Evolutionary conservation across 1,140 invertebrate species (phyloP).

Genomic region (Macrocentrus cingulum): DNA sequence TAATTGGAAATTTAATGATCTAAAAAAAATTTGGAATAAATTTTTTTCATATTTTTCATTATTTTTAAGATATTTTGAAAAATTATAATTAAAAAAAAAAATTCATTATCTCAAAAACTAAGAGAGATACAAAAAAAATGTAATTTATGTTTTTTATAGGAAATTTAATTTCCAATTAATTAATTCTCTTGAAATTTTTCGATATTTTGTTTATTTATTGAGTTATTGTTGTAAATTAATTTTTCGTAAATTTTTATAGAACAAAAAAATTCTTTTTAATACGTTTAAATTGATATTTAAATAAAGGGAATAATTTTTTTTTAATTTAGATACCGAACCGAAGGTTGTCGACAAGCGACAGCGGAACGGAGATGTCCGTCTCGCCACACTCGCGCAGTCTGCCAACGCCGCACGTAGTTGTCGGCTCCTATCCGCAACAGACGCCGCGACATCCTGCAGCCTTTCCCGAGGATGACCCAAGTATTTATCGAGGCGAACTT

Average conservation of each 20-base stretch:
- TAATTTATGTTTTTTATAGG: too few relatives aligned
- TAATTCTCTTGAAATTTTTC: too few relatives aligned
- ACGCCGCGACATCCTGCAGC: constrained; percentile 52
- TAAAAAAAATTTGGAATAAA: too few relatives aligned
- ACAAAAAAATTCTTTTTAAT: not conserved
- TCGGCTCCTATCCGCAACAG: constrained; percentile 47
- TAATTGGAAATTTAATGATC: too few relatives aligned
- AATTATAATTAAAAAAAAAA: too few relatives aligned
- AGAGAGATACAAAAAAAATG: too few relatives aligned
- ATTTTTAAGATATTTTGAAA: too few relatives aligned
- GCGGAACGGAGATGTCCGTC: constrained; percentile 54
- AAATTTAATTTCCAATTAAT: too few relatives aligned
- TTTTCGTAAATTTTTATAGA: not conserved
- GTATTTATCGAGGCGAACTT: constrained; percentile 69
- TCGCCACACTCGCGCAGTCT: constrained; percentile 52
- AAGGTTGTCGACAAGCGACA: constrained; percentile 54
- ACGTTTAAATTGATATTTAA: not conserved
- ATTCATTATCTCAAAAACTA: too few relatives aligned
- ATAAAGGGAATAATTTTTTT: constrained; percentile 1
- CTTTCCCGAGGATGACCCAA: constrained; percentile 66
- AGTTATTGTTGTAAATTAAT: too few relatives aligned
- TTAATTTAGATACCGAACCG: constrained; percentile 48
- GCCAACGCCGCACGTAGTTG: constrained; percentile 47
- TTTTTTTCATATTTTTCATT: too few relatives aligned
- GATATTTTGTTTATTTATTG: too few relatives aligned